A percentile compares a stretch with the other conserved stretches of the same genome.
These are phyloP conservation scores for Amia ocellicauda DNA, from an alignment of 2,113 vertebrate species.

Conservation along the genomic window DNA sequence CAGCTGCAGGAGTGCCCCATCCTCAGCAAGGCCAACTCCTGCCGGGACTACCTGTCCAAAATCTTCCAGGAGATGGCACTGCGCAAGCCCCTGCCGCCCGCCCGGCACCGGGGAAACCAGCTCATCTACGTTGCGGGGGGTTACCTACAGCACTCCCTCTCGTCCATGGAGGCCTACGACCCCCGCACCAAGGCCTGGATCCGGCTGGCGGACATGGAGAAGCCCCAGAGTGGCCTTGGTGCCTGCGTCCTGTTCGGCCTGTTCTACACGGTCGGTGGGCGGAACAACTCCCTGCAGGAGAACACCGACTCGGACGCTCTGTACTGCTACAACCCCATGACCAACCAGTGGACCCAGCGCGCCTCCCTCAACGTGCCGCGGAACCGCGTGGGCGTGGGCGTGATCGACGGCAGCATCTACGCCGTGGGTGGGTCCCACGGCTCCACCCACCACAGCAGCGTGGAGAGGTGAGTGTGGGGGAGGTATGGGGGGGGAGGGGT, in stretches of 20 bases:
- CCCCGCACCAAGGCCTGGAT: slow-evolving; percentile 60
- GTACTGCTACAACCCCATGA: slow-evolving; percentile 77
- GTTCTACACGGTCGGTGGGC: slow-evolving; percentile 68
- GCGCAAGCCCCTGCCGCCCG: slow-evolving; percentile 59
- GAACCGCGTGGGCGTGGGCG: slow-evolving; percentile 72
- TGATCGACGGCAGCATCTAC: slow-evolving; percentile 70
- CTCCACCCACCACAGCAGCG: slow-evolving; percentile 64
- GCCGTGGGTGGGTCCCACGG: slow-evolving; percentile 71
- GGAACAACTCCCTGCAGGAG: slow-evolving; percentile 63
- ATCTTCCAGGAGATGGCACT: slow-evolving; percentile 79
- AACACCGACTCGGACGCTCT: slow-evolving; percentile 63
- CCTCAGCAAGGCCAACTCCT: slow-evolving; percentile 73
- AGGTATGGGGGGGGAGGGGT: too few relatives aligned
- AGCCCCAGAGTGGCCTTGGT: slow-evolving; percentile 68
- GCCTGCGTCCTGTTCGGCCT: slow-evolving; percentile 71
- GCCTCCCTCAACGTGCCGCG: slow-evolving; percentile 63
- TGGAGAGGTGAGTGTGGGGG: slow-evolving; percentile 60
- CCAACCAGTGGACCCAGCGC: slow-evolving; percentile 70
- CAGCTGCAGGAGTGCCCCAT: slow-evolving; percentile 75
- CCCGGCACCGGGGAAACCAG: slow-evolving; percentile 63
- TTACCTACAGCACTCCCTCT: slow-evolving; percentile 62
- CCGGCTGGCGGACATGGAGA: slow-evolving; percentile 58
- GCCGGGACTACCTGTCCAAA: slow-evolving; percentile 73
- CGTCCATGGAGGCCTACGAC: slow-evolving; percentile 66
- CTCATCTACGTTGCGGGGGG: slow-evolving; percentile 74